Evolutionary conservation across 2,113 vertebrate species (phyloP), one percentile per base, ranked within the genome.

Genomic region (Macroglossus sobrinus): DNA sequence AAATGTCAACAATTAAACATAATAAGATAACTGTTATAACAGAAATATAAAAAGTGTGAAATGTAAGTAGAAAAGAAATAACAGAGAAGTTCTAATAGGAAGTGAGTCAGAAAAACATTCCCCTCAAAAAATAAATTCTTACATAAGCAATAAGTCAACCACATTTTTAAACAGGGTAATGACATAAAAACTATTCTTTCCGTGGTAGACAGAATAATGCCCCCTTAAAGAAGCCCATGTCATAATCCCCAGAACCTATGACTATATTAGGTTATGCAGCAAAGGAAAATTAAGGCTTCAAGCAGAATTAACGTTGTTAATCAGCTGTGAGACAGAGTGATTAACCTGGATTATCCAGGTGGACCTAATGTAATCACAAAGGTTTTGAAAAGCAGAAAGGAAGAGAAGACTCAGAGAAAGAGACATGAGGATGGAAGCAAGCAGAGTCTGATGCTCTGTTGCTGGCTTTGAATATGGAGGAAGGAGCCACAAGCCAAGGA

Each of bases 31-130:
- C 4, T 59, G 30, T 43, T 74, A 18, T 55, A 35, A 87, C 61
- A 95, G 16, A 94, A 85, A 71, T 76, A 90, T 19, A 57, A 61
- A 57, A 74, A 59, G 28, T 80, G 5, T 89, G 38, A 95, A 89
- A 84, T 55, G 4, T 55, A 92, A 57, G 43, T 40, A 94, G 15
- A 61, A 88, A 66, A 93, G n/a, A 97, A 86, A 90, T 86, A 57
- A 84, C 35, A 92, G 43, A 78, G 18, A 71, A 87, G 45, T 79
- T 82, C 33, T 78, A 93, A 66, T 5, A 53, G 45, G 61, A 93
- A 84, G 0, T 93, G 30, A 84, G 18, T 84, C 47, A 92, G 24
- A 50, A 68, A 95, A 89, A 79, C 26, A 81, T 66, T 50, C 30
- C 30, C 22, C 14, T 6, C 0, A 38, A 80, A 61, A 86, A 57